Base-by-base conservation (phyloP, 1,140 invertebrate genomes). In the Saxidomus purpurata region DNA sequence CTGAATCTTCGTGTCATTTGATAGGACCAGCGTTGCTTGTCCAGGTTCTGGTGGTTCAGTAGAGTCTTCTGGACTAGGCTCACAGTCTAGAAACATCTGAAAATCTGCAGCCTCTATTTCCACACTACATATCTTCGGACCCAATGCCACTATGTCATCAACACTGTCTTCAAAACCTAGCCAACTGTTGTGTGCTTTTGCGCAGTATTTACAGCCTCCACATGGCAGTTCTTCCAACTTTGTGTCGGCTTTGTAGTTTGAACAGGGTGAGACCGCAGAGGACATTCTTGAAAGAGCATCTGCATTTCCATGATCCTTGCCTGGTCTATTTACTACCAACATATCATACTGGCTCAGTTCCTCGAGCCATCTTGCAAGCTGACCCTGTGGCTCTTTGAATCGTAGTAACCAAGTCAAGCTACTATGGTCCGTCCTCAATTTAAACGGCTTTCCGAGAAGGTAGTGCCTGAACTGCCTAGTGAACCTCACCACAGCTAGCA, bases 391-490 rank as follows among this genome's bases (percentile, higher is more conserved):
- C n/a, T 82, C 47, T 34, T 76, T 89, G 36, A 89, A 76, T 19
- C 67, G 59, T 15, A 89, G 28, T 76, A 91, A 63, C 85, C 90
- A 88, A 9, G 71, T 76, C 49, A 90, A n/a, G 15, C 63, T 83
- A 25, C 31, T 52, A 49, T 90, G 85, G 31, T 90, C 85, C 13
- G 85, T 90, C 13, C 77, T n/a, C 17, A 90, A 31, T 22, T 36
- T 77, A 13, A 90, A 90, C 1, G 52, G 61, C 9, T 40, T 63
- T 6, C 74, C 83, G 0, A 80, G 55, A 3, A 74, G 31, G 47
- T 86, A 90, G 43, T 88, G 71, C n/a, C n/a, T n/a, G n/a, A n/a
- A n/a, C n/a, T n/a, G n/a, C 36, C 77, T 4, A 61, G 84, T 87
- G 49, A 90, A 87, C 17, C 59, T 80, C 15, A 90, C 49, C 17